phyloP scores from a whole-genome alignment of 2,888 invertebrate species.

The Nematopogon swammerdamellus region DNA sequence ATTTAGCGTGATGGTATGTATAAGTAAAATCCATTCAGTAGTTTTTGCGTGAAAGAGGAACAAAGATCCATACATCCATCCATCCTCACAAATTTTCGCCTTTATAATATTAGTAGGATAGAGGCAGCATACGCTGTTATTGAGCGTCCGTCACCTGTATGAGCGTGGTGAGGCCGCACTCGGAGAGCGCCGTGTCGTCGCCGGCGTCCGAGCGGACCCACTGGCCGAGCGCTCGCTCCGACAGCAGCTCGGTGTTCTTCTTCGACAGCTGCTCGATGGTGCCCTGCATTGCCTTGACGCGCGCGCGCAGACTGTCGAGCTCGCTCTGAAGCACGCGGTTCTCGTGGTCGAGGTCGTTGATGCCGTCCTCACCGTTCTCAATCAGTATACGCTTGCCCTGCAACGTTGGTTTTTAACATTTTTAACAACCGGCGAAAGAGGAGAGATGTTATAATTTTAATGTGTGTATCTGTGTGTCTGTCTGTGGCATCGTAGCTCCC shows the following conservation, averaged over 20 bases:
- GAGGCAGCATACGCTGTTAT: no score
- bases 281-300: constrained; percentile 93
- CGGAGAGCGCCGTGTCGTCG: constrained; percentile 27
- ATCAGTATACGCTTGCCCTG: constrained; percentile 86
- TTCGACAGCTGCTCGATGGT: constrained; percentile 85
- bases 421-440: no score
- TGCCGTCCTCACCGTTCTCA: constrained; percentile 80
- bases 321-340: constrained; percentile 90
- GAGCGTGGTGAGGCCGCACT: constrained; percentile 39
- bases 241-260: constrained; percentile 75
- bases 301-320: constrained; percentile 78
- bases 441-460: no score
- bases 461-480: no score
- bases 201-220: constrained; percentile 53
- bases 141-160: constrained; percentile 45
- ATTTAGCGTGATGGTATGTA: no score
- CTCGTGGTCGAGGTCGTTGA: constrained; percentile 95
- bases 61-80: no score
- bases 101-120: no score
- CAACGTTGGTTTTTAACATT: no score
- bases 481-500: no score
- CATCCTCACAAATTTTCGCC: no score
- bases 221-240: constrained; percentile 69
- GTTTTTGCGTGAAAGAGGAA: no score
- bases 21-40: no score